Conservation (phyloP, 1,140 invertebrate genomes). For the Bombus haemorrhoidalis region DNA sequence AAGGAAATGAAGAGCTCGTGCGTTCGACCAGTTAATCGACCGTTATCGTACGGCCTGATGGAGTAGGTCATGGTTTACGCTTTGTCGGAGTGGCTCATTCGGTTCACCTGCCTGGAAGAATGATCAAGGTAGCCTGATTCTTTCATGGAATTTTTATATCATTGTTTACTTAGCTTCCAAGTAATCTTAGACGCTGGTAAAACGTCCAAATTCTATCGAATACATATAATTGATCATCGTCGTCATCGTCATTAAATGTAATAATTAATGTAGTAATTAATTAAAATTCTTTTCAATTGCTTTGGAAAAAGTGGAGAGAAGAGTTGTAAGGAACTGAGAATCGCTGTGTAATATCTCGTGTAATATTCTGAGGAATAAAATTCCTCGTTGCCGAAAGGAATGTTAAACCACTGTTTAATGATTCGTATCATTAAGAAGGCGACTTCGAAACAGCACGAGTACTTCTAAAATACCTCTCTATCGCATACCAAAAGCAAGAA, state of each 20-base stretch:
- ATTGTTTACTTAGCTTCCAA: background rate
- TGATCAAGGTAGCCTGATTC: background rate
- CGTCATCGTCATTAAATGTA: no score
- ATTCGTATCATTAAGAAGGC: background rate
- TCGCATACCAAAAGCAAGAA: slow-evolving; percentile 14
- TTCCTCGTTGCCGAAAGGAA: background rate
- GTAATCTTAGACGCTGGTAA: background rate
- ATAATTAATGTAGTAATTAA: no score
- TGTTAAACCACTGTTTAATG: background rate
- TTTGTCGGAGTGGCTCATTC: background rate
- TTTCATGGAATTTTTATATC: background rate
- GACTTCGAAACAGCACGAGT: background rate
- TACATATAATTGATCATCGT: no score
- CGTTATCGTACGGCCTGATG: background rate
- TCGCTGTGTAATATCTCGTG: no score
- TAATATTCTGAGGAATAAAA: background rate
- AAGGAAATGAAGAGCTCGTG: background rate
- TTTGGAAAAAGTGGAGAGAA: no score
- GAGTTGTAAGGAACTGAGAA: no score
- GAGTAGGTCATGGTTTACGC: background rate
- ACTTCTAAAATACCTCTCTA: slow-evolving; percentile 13
- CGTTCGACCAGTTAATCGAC: background rate
- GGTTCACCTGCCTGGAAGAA: background rate
- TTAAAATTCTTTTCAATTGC: no score
- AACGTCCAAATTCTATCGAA: no score